Conservation (phyloP, 2,888 invertebrate genomes). For the Drosophila flavopinicola region DNA sequence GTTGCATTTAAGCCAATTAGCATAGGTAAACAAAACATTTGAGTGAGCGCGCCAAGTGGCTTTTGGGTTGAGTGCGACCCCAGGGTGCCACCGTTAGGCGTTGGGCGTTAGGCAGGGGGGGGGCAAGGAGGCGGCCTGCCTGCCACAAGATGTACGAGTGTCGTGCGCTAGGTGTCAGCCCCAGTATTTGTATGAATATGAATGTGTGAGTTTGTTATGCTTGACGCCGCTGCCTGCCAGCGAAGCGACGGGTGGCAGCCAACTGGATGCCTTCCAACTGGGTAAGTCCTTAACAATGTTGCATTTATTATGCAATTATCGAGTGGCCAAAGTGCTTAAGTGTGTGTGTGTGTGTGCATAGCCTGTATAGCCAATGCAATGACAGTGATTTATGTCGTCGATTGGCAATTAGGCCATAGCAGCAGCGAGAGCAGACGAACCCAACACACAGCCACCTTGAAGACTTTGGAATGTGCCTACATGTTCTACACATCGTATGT, state of each 20-base stretch:
- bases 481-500: constrained; percentile 15
- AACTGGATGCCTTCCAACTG: constrained; percentile 8
- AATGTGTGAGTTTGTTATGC: constrained; percentile 30
- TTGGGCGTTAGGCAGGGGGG: background rate
- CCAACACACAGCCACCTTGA: constrained; percentile 54
- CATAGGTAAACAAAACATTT: constrained; percentile 82
- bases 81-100: constrained; percentile 7
- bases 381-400: constrained; percentile 80
- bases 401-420: constrained; percentile 73
- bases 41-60: constrained; percentile 76
- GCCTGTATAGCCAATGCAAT: constrained; percentile 44
- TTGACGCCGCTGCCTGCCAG: constrained; percentile 38
- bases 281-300: constrained; percentile 69
- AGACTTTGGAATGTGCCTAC: constrained; percentile 55
- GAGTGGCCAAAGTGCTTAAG: constrained; percentile 63
- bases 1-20: constrained; percentile 82
- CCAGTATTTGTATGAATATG: constrained; percentile 64
- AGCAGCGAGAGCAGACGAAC: constrained; percentile 21
- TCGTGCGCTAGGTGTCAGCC: constrained; percentile 66
- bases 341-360: constrained; percentile 38
- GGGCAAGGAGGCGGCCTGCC: background rate
- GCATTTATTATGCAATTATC: constrained; percentile 81
- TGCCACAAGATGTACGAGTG: constrained; percentile 26
- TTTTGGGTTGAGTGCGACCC: constrained; percentile 61
- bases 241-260: constrained; percentile 8